Percentiles rank a stretch among this genome's conserved stretches.
These are phyloP conservation scores for Chaetodon trifascialis DNA, from an alignment of 2,113 vertebrate species.

Conservation along the genomic window DNA sequence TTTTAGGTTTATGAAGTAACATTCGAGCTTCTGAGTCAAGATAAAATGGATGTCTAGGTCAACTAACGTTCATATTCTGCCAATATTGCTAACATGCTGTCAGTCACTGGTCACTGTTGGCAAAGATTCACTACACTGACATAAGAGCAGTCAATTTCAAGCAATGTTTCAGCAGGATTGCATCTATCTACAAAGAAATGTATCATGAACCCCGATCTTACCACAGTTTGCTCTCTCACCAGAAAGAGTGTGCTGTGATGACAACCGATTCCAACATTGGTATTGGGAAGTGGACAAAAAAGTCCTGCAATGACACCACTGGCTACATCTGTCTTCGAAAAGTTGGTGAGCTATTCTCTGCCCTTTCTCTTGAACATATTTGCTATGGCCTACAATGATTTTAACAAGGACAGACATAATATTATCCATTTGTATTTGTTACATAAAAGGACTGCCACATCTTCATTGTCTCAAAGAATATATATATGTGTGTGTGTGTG, in stretches of 20 bases:
- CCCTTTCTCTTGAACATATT: neutral
- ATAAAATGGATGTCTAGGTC: too few species aligned
- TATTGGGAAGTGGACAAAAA: constrained; percentile 85
- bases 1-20: too few species aligned
- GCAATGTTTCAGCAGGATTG: neutral
- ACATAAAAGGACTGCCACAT: too few species aligned
- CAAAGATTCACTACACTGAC: neutral
- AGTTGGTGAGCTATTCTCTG: constrained; percentile 77
- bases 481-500: too few species aligned
- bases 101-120: neutral
- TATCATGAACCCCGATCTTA: neutral
- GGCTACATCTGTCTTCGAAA: constrained; percentile 87
- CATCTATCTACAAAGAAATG: neutral
- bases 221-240: neutral
- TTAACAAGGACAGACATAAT: neutral
- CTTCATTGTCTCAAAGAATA: too few species aligned
- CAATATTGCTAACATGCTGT: too few species aligned
- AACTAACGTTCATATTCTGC: too few species aligned
- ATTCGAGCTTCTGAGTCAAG: too few species aligned
- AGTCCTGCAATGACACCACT: constrained; percentile 81
- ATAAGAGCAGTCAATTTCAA: neutral
- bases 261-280: constrained; percentile 61
- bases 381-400: neutral
- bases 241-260: constrained; percentile 83
- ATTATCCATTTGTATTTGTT: neutral